Conservation (phyloP, 2,113 vertebrate genomes). For the Rhabdornis inornatus region DNA sequence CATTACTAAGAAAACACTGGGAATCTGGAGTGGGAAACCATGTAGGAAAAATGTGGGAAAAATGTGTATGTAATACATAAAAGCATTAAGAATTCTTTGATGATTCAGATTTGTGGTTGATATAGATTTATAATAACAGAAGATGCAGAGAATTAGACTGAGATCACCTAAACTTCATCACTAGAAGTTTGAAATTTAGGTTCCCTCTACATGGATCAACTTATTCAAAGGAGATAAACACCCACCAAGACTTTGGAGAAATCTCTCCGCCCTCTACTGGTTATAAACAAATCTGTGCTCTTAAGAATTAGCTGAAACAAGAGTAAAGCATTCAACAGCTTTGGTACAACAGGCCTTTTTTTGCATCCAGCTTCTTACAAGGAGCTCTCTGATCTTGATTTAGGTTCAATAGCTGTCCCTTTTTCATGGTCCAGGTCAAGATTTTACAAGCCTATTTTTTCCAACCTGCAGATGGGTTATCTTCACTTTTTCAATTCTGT, state of each 20-base stretch:
- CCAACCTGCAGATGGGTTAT: background rate
- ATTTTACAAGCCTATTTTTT: background rate
- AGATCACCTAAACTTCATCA: background rate
- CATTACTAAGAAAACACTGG: background rate
- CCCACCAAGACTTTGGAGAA: background rate
- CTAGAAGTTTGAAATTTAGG: background rate
- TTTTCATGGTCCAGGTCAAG: background rate
- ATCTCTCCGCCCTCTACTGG: background rate
- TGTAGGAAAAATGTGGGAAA: no score
- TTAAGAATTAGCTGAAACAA: background rate
- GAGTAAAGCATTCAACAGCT: background rate
- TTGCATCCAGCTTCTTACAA: background rate
- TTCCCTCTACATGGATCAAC: background rate
- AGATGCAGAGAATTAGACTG: background rate
- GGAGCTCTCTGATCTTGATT: background rate
- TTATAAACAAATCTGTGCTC: background rate
- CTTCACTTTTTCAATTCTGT: background rate
- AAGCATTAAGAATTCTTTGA: background rate
- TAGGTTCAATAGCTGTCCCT: background rate
- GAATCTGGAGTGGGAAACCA: background rate
- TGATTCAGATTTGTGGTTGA: accelerated
- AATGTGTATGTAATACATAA: background rate
- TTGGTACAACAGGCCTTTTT: background rate
- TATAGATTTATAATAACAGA: background rate
- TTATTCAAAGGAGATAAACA: background rate